Evolutionary conservation across 64 coral and sea anemone species (phyloP).

Genomic region (Montipora foliosa): DNA sequence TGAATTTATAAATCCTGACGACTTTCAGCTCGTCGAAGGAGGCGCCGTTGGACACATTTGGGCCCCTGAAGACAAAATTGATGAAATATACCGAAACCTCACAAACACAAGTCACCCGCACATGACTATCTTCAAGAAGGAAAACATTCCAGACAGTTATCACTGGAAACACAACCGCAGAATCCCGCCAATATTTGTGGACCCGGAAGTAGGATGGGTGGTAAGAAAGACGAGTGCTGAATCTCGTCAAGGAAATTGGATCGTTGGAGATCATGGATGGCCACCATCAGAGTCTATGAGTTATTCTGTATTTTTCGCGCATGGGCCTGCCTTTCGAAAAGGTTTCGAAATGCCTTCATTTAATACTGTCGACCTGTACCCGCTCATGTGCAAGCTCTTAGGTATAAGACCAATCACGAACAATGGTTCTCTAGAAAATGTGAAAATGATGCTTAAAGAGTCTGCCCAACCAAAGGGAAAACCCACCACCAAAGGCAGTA

Average conservation of each 20-base stretch:
- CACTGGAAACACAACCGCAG: conserved; percentile 70
- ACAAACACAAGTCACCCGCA: conserved; percentile 28
- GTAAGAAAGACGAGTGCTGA: background rate
- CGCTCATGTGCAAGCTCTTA: conserved; percentile 68
- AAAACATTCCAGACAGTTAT: conserved; percentile 64
- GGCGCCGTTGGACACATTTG: conserved; percentile 63
- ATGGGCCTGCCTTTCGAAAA: conserved; percentile 62
- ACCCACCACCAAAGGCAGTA: background rate
- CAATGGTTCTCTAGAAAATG: conserved; percentile 76
- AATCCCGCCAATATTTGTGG: conserved; percentile 69
- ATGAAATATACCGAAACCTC: conserved; percentile 61
- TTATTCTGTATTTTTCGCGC: conserved; percentile 76
- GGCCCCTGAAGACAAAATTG: conserved; percentile 39
- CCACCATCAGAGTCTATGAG: conserved; percentile 36
- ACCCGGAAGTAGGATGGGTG: conserved; percentile 74
- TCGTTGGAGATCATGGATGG: conserved; percentile 55
- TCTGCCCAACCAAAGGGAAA: background rate
- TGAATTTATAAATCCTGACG: conserved; percentile 32
- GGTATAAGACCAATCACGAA: conserved; percentile 17
- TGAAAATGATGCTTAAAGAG: conserved; percentile 63
- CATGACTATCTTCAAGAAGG: conserved; percentile 61
- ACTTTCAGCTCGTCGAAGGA: conserved; percentile 57
- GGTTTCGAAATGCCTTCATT: conserved; percentile 32
- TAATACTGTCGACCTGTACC: conserved; percentile 63
- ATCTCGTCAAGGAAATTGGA: conserved; percentile 47